Evolutionary conservation across 2,797 vertebrate species (phyloP).

Genomic region (Decapterus maruadsi): DNA sequence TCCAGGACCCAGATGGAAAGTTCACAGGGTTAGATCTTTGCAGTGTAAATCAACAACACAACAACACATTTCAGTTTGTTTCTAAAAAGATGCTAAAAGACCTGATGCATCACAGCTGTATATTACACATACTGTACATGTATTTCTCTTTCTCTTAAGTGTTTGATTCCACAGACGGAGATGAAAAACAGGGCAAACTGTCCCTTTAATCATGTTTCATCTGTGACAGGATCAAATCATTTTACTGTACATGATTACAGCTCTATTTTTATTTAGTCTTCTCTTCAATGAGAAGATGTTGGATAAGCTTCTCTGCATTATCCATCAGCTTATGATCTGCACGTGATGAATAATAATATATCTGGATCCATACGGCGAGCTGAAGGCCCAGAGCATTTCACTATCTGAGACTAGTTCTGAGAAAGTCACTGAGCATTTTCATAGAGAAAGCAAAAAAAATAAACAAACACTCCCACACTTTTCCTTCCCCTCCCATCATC

Average conservation of each 20-base stretch:
- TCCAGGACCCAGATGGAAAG: too few relatives aligned
- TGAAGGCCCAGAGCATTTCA: background rate
- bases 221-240: slow-evolving; percentile 18
- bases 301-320: slow-evolving; percentile 49
- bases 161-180: background rate
- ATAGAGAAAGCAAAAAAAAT: background rate
- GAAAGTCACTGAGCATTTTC: background rate
- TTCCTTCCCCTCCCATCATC: background rate
- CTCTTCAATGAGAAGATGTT: slow-evolving; percentile 26
- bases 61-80: background rate
- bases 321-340: slow-evolving; percentile 58
- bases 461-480: background rate
- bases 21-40: too few relatives aligned
- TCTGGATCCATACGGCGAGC: slow-evolving; percentile 1
- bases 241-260: slow-evolving; percentile 22
- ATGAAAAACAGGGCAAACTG: slow-evolving; percentile 1
- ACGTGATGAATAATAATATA: slow-evolving; percentile 26
- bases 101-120: background rate
- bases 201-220: slow-evolving; percentile 21
- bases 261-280: slow-evolving; percentile 42
- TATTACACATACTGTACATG: background rate
- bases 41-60: background rate
- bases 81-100: background rate
- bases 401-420: background rate
- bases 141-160: background rate